These are phyloP conservation scores for Heterohyrax brucei DNA, from an alignment of 2,797 vertebrate species.

Conservation along the genomic window DNA sequence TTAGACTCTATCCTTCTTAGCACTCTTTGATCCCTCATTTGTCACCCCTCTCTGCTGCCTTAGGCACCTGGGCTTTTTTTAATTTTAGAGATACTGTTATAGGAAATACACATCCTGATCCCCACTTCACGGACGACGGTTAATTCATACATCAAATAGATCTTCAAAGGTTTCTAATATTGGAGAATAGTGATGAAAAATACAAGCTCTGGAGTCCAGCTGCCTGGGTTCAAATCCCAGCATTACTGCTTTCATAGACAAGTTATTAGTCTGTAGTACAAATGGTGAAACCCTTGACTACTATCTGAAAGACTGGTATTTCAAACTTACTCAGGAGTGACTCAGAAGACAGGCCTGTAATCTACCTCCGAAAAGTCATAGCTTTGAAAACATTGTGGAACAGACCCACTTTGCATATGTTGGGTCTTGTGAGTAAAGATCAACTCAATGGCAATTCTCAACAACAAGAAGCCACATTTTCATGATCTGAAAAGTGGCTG, in stretches of 20 bases:
- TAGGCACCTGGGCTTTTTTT: background rate
- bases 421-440: background rate
- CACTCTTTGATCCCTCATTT: background rate
- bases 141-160: background rate
- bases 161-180: background rate
- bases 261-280: background rate
- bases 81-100: background rate
- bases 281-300: too few relatives aligned
- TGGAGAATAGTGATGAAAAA: background rate
- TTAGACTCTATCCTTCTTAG: background rate
- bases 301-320: too few relatives aligned
- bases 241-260: background rate
- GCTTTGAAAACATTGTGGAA: too few relatives aligned
- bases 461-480: background rate
- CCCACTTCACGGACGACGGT: background rate
- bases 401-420: too few relatives aligned
- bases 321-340: too few relatives aligned
- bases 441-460: too few relatives aligned
- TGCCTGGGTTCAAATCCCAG: background rate
- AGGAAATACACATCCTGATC: background rate
- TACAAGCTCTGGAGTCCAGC: background rate
- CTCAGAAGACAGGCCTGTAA: too few relatives aligned
- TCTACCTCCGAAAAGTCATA: too few relatives aligned
- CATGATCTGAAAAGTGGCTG: background rate
- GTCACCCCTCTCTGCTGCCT: background rate